phyloP scores from a whole-genome alignment of 2,888 invertebrate species.

The Dynastes grantii region DNA sequence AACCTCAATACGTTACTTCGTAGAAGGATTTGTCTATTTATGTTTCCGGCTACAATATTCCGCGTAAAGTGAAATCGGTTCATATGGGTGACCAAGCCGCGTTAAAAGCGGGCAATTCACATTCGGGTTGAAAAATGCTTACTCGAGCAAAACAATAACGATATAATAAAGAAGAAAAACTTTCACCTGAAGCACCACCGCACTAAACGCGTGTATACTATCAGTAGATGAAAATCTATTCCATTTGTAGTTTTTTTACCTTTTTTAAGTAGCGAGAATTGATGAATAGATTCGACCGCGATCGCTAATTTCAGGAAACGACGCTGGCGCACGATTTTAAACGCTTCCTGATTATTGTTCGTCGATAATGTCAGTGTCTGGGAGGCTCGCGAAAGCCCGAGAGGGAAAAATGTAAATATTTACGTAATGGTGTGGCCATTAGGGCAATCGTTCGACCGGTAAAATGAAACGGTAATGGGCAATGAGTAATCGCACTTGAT shows the following conservation, averaged over 20 bases:
- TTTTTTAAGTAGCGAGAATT: neutral
- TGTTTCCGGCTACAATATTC: no score
- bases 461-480: neutral
- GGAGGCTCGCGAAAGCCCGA: neutral
- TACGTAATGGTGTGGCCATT: neutral
- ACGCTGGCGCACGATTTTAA: neutral
- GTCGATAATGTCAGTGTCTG: neutral
- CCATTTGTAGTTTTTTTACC: neutral
- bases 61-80: no score
- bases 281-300: neutral
- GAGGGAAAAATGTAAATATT: neutral
- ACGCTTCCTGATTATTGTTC: constrained; percentile 3
- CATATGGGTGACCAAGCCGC: no score
- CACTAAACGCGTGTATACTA: neutral
- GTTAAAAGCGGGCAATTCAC: no score
- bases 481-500: neutral
- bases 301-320: constrained; percentile 1
- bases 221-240: neutral
- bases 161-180: neutral
- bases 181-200: constrained; percentile 3
- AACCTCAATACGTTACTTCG: no score
- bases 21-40: no score
- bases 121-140: no score
- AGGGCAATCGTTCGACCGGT: neutral
- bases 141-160: neutral